Evolutionary conservation across 2,113 vertebrate species (phyloP).

Genomic region (Typhlomys cinereus): DNA sequence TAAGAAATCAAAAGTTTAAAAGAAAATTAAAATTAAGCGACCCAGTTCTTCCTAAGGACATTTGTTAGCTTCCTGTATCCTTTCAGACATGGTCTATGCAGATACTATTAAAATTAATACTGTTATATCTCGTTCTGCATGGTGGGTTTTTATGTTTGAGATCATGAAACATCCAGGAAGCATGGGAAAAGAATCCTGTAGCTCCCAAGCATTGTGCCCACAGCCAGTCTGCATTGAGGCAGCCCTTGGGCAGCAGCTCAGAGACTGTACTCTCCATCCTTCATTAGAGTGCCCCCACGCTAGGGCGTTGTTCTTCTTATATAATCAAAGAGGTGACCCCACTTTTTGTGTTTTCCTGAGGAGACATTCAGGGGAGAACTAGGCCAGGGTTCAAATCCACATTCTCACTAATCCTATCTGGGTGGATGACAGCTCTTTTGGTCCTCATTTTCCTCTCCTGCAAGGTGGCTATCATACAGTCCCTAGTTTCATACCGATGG

Average conservation of each 20-base stretch:
- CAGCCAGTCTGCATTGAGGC: too few species aligned
- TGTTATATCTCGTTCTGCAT: not conserved
- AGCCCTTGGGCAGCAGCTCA: not conserved
- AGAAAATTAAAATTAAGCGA: not conserved
- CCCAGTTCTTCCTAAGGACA: not conserved
- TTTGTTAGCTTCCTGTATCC: conserved; percentile 12
- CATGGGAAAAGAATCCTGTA: not conserved
- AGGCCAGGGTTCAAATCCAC: not conserved
- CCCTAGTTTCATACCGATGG: not conserved
- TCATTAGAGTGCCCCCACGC: not conserved
- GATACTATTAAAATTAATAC: conserved; percentile 13
- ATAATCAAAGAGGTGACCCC: not conserved
- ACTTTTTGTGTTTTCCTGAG: not conserved
- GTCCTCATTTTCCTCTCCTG: not conserved
- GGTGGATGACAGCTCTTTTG: not conserved
- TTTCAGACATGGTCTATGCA: conserved; percentile 24
- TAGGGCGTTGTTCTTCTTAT: not conserved
- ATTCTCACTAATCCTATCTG: not conserved
- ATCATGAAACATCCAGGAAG: conserved; percentile 29
- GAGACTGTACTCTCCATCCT: not conserved
- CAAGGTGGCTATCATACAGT: conserved; percentile 1
- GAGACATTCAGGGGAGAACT: not conserved
- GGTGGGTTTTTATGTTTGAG: conserved; percentile 21
- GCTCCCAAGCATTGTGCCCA: too few species aligned
- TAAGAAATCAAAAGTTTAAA: not conserved